A percentile compares a stretch with the other conserved stretches of the same genome.
These are phyloP conservation scores for Phylloscopus trochiloides DNA, from an alignment of 2,113 vertebrate species.

Conservation along the genomic window DNA sequence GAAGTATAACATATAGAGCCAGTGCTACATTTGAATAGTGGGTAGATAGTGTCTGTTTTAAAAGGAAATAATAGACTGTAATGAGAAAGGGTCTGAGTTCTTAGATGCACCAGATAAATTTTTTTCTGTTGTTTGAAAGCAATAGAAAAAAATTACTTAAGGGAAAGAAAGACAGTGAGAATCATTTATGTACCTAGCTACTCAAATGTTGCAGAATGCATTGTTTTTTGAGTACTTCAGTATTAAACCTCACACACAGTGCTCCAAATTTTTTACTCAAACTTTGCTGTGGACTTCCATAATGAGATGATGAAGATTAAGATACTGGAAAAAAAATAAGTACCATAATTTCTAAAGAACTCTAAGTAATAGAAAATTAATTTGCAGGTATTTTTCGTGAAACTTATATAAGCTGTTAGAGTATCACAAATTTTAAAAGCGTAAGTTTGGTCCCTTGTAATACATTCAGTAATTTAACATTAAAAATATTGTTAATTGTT, in stretches of 20 bases:
- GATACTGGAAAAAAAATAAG: background rate
- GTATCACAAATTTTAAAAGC: fast-evolving
- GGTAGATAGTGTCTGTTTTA: background rate
- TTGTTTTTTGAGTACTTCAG: background rate
- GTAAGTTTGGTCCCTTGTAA: background rate
- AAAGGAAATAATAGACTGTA: background rate
- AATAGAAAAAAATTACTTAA: background rate
- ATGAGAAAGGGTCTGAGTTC: background rate
- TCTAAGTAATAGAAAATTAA: background rate
- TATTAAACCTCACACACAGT: background rate
- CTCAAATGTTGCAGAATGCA: background rate
- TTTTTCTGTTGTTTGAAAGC: background rate
- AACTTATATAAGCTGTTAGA: background rate
- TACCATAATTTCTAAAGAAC: background rate
- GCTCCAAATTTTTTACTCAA: background rate
- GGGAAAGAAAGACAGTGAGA: background rate
- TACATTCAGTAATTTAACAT: background rate
- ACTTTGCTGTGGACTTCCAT: background rate
- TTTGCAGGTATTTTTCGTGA: background rate
- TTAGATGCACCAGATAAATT: background rate
- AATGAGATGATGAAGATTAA: background rate
- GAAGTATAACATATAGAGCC: background rate
- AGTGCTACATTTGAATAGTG: background rate
- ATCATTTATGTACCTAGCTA: background rate
- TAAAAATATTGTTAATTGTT: background rate